Percentiles rank a stretch among this genome's conserved stretches.
Conservation (phyloP, 1,140 invertebrate species). For the Drosophila parabipectinata region DNA sequence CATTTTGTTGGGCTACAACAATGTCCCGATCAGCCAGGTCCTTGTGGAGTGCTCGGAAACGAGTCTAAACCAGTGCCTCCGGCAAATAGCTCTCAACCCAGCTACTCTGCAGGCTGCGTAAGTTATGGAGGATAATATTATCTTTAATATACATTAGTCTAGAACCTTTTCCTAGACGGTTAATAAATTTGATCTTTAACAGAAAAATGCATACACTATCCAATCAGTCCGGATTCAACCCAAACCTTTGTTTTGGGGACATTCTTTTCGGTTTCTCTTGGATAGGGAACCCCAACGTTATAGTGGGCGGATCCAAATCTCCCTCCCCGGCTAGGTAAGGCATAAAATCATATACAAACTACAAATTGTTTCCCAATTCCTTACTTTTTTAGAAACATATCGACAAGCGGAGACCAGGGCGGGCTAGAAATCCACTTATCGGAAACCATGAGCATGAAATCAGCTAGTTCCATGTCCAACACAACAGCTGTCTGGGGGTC, state of each 20-base stretch:
- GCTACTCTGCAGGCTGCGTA: slow-evolving; percentile 86
- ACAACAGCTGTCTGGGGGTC: slow-evolving; percentile 4
- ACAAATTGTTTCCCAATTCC: background rate
- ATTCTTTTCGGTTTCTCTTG: slow-evolving; percentile 93
- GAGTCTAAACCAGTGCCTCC: slow-evolving; percentile 91
- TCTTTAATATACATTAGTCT: background rate
- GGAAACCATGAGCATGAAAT: slow-evolving; percentile 51
- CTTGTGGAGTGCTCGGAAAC: slow-evolving; percentile 92
- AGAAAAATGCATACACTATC: slow-evolving; percentile 86
- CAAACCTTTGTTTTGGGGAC: slow-evolving; percentile 95
- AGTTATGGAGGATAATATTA: slow-evolving; percentile 24
- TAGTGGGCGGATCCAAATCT: slow-evolving; percentile 30
- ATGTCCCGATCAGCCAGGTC: slow-evolving; percentile 90
- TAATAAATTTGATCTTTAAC: slow-evolving; percentile 20
- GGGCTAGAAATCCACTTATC: slow-evolving; percentile 29
- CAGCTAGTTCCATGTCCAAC: slow-evolving; percentile 27
- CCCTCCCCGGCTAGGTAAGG: slow-evolving; percentile 46
- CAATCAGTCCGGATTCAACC: slow-evolving; percentile 94
- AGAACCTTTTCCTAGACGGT: background rate
- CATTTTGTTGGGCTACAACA: slow-evolving; percentile 90
- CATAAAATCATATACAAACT: too few species aligned
- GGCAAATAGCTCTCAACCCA: slow-evolving; percentile 89
- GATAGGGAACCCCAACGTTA: slow-evolving; percentile 84
- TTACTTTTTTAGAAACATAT: slow-evolving; percentile 20
- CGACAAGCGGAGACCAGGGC: slow-evolving; percentile 20